phyloP scores from a whole-genome alignment of 2,113 vertebrate species.

The Pungitius pungitius region DNA sequence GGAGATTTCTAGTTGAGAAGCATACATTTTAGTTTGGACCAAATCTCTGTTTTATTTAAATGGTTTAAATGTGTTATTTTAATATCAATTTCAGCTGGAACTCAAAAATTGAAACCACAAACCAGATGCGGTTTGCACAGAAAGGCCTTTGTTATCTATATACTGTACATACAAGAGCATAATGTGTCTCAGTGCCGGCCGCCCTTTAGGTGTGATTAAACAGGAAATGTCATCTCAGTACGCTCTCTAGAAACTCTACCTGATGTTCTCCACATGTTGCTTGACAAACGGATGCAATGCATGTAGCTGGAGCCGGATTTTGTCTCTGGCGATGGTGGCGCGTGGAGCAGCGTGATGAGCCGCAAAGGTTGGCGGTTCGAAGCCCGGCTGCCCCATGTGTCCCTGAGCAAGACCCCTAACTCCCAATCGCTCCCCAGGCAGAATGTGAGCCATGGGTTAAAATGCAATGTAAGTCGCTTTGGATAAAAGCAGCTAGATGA shows the following conservation, averaged over 20 bases:
- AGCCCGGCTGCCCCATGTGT: too few relatives aligned
- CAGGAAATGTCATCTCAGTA: background rate
- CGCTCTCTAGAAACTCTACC: too few relatives aligned
- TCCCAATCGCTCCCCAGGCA: too few relatives aligned
- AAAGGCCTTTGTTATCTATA: background rate
- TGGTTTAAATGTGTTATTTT: background rate
- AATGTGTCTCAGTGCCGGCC: background rate
- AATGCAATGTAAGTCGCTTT: too few relatives aligned
- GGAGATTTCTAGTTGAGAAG: slow-evolving; percentile 38
- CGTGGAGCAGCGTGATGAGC: too few relatives aligned
- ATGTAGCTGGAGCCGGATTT: background rate
- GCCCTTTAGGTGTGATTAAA: background rate
- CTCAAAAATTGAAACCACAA: background rate
- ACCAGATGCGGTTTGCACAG: background rate
- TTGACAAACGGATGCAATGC: background rate
- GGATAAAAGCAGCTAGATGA: too few relatives aligned
- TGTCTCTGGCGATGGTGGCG: too few relatives aligned
- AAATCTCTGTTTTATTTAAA: background rate
- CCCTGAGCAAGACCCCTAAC: too few relatives aligned
- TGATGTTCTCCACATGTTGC: too few relatives aligned
- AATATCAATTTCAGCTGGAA: too few relatives aligned
- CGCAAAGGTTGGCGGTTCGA: too few relatives aligned
- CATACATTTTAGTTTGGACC: slow-evolving; percentile 15
- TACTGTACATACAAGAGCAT: background rate
- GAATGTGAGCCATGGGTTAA: too few relatives aligned